A percentile compares a stretch with the other conserved stretches of the same genome.
Conservation (phyloP, 2,113 vertebrate genomes). For the Cynopterus brachyotis region DNA sequence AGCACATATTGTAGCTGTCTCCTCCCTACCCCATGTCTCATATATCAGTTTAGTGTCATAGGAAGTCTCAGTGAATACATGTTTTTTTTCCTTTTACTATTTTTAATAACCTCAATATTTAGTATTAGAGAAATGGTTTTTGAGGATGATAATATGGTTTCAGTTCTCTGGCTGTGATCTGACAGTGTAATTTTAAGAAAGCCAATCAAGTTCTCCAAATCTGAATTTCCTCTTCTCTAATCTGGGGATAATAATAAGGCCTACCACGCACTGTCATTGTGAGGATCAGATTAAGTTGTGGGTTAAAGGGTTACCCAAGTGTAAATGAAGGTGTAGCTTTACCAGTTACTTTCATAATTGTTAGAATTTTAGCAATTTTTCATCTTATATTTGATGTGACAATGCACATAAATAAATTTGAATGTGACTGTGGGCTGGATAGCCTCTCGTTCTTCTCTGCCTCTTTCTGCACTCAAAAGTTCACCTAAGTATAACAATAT, state of each 20-base stretch:
- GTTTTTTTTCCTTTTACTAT: neutral
- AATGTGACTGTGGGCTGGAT: neutral
- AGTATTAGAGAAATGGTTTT: neutral
- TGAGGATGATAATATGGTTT: neutral
- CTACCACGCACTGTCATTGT: neutral
- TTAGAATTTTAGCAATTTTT: neutral
- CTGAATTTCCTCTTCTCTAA: conserved; percentile 47
- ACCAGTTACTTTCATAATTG: neutral
- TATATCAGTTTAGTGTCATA: neutral
- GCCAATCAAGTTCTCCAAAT: conserved; percentile 40
- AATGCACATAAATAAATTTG: neutral
- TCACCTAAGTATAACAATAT: neutral
- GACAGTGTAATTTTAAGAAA: neutral
- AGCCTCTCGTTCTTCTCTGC: neutral
- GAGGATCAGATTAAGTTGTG: neutral
- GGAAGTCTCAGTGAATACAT: neutral
- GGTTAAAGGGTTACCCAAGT: neutral
- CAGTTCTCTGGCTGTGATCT: neutral
- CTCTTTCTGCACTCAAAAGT: neutral
- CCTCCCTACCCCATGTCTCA: neutral
- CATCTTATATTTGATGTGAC: neutral
- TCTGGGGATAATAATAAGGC: neutral
- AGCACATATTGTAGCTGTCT: neutral
- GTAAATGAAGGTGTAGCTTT: neutral
- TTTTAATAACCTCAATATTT: neutral